Evolutionary conservation across 2,888 invertebrate genomes (phyloP), one percentile per base, ranked within the genome.

Genomic region (Coelopa pilipes): DNA sequence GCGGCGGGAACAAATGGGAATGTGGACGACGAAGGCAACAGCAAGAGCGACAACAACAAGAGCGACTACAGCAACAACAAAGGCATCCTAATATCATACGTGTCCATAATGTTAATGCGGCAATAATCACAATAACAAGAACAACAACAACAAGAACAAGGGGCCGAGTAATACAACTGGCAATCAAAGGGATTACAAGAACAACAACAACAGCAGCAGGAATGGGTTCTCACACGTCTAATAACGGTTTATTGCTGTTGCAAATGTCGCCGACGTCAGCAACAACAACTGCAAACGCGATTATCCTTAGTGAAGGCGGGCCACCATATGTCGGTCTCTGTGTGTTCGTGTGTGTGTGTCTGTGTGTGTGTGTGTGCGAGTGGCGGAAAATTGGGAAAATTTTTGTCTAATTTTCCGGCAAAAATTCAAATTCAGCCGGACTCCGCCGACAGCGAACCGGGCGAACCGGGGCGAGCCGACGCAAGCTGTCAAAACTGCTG

Each of bases 311-410:
- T 46, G 63, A 45, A 63, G 17, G 21, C 17, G 21, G 9, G 57
- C 9, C 21, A 11, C n/a, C 15, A 17, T 17, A 13, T 45, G 3
- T 17, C 12, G 11, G 21, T 45, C 13, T 50, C 21, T 67, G 53
- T n/a, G 66, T 49, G 47, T 66, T 19, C 1, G 1, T 47, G 7
- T 65, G 66, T 15, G 45, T 67, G 60, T 60, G 34, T 70, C 24
- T 53, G 50, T 13, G 10, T 70, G 19, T n/a, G 47, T 49, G 17
- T 17, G 49, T 5, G 24, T 70, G 68, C 55, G 57, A 17, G 55
- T 55, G n/a, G 34, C 12, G 76, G 77, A 77, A 79, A 80, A 80
- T 81, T 81, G 74, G 78, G 75, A 80, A n/a, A 80, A 77, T 76
- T 76, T 68, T 70, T 50, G 50, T 47, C 59, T 17, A 69, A 69